Base-by-base conservation (phyloP, 2,797 vertebrate species). In the Centropyge bicolor region DNA sequence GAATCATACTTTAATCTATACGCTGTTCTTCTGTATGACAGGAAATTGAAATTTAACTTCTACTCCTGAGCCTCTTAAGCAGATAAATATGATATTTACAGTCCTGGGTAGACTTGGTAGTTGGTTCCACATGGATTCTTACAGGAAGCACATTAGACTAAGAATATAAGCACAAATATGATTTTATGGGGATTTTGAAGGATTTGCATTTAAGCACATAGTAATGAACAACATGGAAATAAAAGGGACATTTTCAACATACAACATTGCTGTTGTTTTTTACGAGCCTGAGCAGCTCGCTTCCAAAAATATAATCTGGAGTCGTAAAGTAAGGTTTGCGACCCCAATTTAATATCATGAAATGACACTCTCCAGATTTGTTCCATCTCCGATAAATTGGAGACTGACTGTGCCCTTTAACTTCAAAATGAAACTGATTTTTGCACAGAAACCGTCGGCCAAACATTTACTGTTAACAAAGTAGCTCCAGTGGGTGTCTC, bases 181-280 rank as follows among this genome's bases (percentile, higher is more conserved):
- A 87, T 85, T 88, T 86, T 46, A 68, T 77, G 67, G 72, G 78
- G 78, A 86, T 81, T 86, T 76, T 70, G n/a, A 75, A 72, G 73
- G 81, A 86, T 88, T 88, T 88, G 67, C 61, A 76, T 80, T 82
- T 48, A 68, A 77, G 67, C 24, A 60, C 54, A 74, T 16, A 62
- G 41, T 70, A 82, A 84, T 76, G 61, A 89, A 78, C 40, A 80
- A 70, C 54, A 48, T 43, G n/a, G 46, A 81, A 60, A 80, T 67
- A 27, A 75, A 84, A 74, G 8, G 4, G 40, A 74, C 24, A 52
- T 56, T 43, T 68, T 49, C 27, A 67, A 71, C 48, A 74, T 63
- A 46, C 19, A 64, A 45, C 12, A 35, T 54, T 43, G 17, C 8
- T 70, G 5, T 60, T 51, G 54, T 65, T 22, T 56, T 56, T 55